Conservation (phyloP, 2,888 invertebrate species). For the Oegoconia quadripuncta region DNA sequence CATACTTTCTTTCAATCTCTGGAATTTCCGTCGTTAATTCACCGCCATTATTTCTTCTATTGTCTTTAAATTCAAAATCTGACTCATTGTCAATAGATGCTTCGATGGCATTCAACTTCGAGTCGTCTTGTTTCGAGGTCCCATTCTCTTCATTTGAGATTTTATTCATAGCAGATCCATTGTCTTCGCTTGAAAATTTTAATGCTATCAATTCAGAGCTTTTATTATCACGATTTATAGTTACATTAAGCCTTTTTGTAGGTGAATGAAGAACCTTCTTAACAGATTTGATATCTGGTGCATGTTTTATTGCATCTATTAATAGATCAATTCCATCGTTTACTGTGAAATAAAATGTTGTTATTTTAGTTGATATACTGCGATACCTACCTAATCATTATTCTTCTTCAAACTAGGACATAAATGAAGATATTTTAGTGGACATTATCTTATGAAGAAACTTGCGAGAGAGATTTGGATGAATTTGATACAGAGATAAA, state of each 20-base stretch:
- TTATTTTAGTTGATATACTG: too few relatives aligned
- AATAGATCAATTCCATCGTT: slow-evolving; percentile 61
- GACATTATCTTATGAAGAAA: too few relatives aligned
- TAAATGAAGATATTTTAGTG: too few relatives aligned
- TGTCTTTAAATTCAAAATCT: neutral
- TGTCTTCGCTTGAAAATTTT: slow-evolving; percentile 15
- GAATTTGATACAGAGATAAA: too few relatives aligned
- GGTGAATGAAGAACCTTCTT: slow-evolving; percentile 26
- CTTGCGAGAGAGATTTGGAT: too few relatives aligned
- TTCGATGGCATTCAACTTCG: neutral
- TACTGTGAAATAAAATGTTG: slow-evolving; percentile 35
- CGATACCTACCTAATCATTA: too few relatives aligned
- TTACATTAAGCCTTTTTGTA: neutral
- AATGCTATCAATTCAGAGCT: slow-evolving; percentile 1
- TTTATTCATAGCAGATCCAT: slow-evolving; percentile 11
- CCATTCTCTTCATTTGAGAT: slow-evolving; percentile 18
- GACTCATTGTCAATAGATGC: neutral
- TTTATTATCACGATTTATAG: slow-evolving; percentile 12
- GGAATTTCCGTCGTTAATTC: neutral
- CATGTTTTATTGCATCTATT: slow-evolving; percentile 59
- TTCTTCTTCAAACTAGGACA: too few relatives aligned
- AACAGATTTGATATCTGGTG: slow-evolving; percentile 54
- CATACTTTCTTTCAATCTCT: neutral
- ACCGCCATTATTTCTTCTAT: neutral
- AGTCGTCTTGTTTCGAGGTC: slow-evolving; percentile 1